Evolutionary conservation across 2,888 invertebrate genomes (phyloP).

Genomic region (Autographa gamma): DNA sequence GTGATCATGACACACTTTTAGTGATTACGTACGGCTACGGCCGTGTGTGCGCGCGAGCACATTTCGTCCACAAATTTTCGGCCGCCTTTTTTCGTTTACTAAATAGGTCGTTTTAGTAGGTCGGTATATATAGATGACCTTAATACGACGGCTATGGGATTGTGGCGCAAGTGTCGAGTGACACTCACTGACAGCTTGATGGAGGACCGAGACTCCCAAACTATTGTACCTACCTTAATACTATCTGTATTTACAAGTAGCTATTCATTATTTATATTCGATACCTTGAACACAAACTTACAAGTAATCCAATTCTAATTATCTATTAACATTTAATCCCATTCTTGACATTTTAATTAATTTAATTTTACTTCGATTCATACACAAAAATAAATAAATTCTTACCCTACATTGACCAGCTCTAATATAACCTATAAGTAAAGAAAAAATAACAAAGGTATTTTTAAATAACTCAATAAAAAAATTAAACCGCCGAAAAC

Average conservation of each 20-base stretch:
- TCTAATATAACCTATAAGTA: slow-evolving; percentile 22
- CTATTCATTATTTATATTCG: slow-evolving; percentile 5
- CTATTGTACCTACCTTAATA: background rate
- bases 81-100: slow-evolving; percentile 66
- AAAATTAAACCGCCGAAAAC: no score
- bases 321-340: slow-evolving; percentile 11
- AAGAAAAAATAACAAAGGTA: slow-evolving; percentile 53
- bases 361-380: slow-evolving; percentile 7
- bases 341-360: background rate
- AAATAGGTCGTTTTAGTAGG: slow-evolving; percentile 56
- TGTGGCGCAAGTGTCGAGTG: slow-evolving; percentile 15
- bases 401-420: slow-evolving; percentile 15
- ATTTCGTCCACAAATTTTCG: slow-evolving; percentile 70
- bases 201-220: background rate
- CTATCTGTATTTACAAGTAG: background rate
- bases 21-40: slow-evolving; percentile 78
- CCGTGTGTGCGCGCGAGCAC: slow-evolving; percentile 70
- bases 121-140: slow-evolving; percentile 45
- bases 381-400: slow-evolving; percentile 14
- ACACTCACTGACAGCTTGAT: slow-evolving; percentile 19
- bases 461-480: slow-evolving; percentile 71
- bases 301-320: background rate
- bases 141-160: slow-evolving; percentile 28
- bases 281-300: slow-evolving; percentile 29
- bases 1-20: slow-evolving; percentile 88